Percentiles rank a stretch among this genome's conserved stretches.
Conservation (phyloP, 2,888 invertebrate species). For the Agonopterix subpropinquella region DNA sequence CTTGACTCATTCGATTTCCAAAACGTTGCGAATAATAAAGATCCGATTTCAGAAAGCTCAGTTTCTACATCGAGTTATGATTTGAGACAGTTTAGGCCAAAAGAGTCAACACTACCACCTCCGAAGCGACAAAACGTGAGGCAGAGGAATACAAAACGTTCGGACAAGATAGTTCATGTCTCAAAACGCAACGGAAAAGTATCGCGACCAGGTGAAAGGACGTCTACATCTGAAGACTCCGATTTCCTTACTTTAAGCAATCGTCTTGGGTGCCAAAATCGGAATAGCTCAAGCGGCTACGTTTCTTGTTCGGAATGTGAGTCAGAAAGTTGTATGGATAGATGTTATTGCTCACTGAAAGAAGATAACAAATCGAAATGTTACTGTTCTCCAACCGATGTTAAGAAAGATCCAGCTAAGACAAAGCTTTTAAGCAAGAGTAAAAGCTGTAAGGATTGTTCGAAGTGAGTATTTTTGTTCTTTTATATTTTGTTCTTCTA, state of each 20-base stretch:
- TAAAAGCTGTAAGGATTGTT: slow-evolving; percentile 63
- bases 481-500: not conserved
- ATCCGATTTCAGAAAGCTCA: slow-evolving; percentile 73
- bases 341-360: slow-evolving; percentile 89
- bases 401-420: slow-evolving; percentile 53
- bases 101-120: slow-evolving; percentile 59
- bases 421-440: slow-evolving; percentile 45
- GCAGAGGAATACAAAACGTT: slow-evolving; percentile 56
- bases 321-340: slow-evolving; percentile 89
- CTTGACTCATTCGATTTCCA: slow-evolving; percentile 36
- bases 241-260: slow-evolving; percentile 76
- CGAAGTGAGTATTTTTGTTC: slow-evolving; percentile 46
- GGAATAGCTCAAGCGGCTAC: slow-evolving; percentile 82
- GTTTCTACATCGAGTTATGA: slow-evolving; percentile 79
- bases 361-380: slow-evolving; percentile 75
- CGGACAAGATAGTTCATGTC: slow-evolving; percentile 55
- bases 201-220: slow-evolving; percentile 74
- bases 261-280: slow-evolving; percentile 74
- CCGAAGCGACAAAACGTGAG: slow-evolving; percentile 59
- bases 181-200: slow-evolving; percentile 60
- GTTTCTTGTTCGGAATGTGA: slow-evolving; percentile 94
- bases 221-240: slow-evolving; percentile 79
- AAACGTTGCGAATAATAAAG: slow-evolving; percentile 30
- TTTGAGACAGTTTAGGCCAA: slow-evolving; percentile 76
- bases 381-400: slow-evolving; percentile 77